Evolutionary conservation across 2,113 vertebrate species (phyloP).

Genomic region (Ginglymostoma cirratum): DNA sequence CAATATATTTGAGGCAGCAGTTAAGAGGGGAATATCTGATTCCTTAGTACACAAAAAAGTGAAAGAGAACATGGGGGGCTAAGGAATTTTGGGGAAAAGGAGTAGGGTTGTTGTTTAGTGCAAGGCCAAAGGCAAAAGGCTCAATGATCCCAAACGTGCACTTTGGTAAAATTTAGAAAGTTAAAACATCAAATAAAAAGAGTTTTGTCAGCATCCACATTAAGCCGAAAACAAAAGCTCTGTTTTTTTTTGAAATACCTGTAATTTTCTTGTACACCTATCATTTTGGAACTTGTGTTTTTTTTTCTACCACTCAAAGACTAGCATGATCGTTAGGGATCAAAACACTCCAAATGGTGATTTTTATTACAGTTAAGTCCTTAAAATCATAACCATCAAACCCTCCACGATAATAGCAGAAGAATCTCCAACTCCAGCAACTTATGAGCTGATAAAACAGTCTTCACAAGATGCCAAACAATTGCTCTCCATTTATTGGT

Average conservation of each 20-base stretch:
- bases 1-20: too few relatives aligned
- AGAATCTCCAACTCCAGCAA: neutral
- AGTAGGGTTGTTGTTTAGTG: too few relatives aligned
- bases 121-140: too few relatives aligned
- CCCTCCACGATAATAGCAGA: neutral
- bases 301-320: neutral
- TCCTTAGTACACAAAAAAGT: too few relatives aligned
- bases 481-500: neutral
- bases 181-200: neutral
- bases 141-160: too few relatives aligned
- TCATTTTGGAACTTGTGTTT: neutral
- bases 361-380: neutral
- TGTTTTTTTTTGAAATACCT: neutral
- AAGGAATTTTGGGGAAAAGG: too few relatives aligned
- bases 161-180: neutral
- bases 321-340: neutral
- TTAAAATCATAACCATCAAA: neutral
- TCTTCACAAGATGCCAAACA: neutral
- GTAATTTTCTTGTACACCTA: neutral
- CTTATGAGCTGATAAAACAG: neutral
- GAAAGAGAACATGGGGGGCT: too few relatives aligned
- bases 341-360: neutral
- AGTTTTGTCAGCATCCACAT: neutral
- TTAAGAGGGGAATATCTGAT: too few relatives aligned
- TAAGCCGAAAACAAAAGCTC: neutral